phyloP scores from a whole-genome alignment of 1,140 invertebrate species.

The Cylas formicarius region DNA sequence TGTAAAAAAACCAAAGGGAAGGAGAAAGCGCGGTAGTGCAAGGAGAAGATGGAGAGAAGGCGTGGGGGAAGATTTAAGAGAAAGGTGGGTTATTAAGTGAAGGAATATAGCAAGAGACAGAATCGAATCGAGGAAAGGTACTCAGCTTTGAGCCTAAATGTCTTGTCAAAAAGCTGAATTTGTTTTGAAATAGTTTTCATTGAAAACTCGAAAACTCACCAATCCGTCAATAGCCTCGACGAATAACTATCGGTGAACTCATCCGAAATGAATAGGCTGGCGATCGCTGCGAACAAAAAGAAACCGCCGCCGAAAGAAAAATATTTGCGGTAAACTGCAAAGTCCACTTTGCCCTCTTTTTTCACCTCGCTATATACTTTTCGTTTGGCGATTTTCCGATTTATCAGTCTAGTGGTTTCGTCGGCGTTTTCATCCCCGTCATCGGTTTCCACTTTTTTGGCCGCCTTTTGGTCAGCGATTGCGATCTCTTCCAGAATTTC shows the following conservation, averaged over 20 bases:
- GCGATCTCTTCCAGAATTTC: conserved; percentile 20
- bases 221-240: conserved; percentile 26
- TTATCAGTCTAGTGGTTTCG: conserved; percentile 12
- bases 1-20: no score
- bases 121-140: no score
- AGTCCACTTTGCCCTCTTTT: conserved; percentile 27
- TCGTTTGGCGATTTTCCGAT: not conserved
- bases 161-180: no score
- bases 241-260: conserved; percentile 26
- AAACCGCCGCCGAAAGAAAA: conserved; percentile 30
- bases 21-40: no score
- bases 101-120: no score
- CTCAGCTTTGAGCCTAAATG: no score
- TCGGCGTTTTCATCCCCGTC: conserved; percentile 12
- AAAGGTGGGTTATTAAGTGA: no score
- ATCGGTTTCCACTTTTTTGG: conserved; percentile 9
- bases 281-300: conserved; percentile 13
- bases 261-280: conserved; percentile 14
- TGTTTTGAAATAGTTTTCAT: not conserved
- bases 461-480: conserved; percentile 13
- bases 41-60: no score
- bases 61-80: no score
- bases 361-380: conserved; percentile 29
- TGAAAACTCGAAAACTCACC: conserved; percentile 20
- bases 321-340: conserved; percentile 27